These are phyloP conservation scores for Dynastes hyllus DNA, from an alignment of 2,888 invertebrate genomes.

Conservation along the genomic window DNA sequence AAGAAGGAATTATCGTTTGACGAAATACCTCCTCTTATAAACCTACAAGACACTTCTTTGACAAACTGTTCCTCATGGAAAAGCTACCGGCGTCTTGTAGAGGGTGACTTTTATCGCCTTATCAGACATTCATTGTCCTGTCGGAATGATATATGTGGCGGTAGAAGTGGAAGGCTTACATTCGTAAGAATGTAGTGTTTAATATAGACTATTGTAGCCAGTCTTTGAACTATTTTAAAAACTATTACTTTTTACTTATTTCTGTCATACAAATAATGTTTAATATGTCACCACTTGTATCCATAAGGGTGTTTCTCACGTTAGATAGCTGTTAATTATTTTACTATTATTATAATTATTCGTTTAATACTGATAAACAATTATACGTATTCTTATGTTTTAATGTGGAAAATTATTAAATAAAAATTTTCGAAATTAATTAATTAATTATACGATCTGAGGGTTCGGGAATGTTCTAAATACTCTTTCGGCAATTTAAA, in stretches of 20 bases:
- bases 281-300: too few relatives aligned
- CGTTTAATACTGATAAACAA: too few relatives aligned
- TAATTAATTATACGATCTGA: too few relatives aligned
- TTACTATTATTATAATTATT: too few relatives aligned
- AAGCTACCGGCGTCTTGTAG: slow-evolving; percentile 30
- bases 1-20: slow-evolving; percentile 24
- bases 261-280: not conserved
- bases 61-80: slow-evolving; percentile 24
- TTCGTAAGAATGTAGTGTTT: slow-evolving; percentile 5
- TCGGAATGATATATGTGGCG: slow-evolving; percentile 26
- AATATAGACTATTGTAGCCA: not conserved
- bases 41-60: slow-evolving; percentile 27
- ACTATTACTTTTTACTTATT: slow-evolving; percentile 1
- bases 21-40: slow-evolving; percentile 34
- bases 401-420: too few relatives aligned
- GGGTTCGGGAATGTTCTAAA: too few relatives aligned
- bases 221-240: not conserved
- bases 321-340: too few relatives aligned
- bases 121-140: slow-evolving; percentile 41
- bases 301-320: too few relatives aligned
- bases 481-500: too few relatives aligned
- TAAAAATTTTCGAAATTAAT: too few relatives aligned
- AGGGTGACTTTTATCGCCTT: slow-evolving; percentile 38
- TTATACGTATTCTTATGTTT: too few relatives aligned
- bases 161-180: slow-evolving; percentile 3